A percentile compares a stretch with the other conserved stretches of the same genome.
Conservation (phyloP, 1,140 invertebrate genomes). For the Danaus melanippus region DNA sequence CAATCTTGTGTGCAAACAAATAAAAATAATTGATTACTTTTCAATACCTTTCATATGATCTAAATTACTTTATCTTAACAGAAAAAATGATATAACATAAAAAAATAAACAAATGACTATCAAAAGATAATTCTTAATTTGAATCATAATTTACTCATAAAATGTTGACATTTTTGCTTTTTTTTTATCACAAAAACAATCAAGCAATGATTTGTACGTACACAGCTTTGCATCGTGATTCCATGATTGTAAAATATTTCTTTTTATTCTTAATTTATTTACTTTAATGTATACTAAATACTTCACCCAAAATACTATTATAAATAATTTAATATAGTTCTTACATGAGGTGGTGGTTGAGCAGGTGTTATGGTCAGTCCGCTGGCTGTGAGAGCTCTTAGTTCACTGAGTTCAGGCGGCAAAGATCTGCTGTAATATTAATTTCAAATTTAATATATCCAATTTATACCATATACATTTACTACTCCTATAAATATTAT, state of each 20-base stretch:
- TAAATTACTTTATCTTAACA: constrained; percentile 4
- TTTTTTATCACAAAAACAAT: no score
- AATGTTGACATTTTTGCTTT: no score
- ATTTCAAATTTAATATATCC: constrained; percentile 21
- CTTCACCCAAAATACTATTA: no score
- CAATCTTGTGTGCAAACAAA: constrained; percentile 31
- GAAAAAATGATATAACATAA: constrained; percentile 1
- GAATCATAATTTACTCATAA: constrained; percentile 1
- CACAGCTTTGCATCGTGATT: no score
- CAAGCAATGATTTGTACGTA: no score
- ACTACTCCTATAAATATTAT: constrained; percentile 10
- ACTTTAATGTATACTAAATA: no score
- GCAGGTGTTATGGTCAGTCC: constrained; percentile 71
- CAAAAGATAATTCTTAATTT: background rate
- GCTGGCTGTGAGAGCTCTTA: constrained; percentile 66
- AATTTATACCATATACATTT: no score
- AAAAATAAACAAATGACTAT: background rate
- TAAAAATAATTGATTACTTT: constrained; percentile 2
- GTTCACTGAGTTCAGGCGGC: constrained; percentile 66
- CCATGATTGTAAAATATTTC: no score
- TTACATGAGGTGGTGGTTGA: constrained; percentile 68
- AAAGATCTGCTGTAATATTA: constrained; percentile 44
- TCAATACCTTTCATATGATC: background rate
- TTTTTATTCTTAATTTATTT: no score
- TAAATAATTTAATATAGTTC: constrained; percentile 9